phyloP scores from a whole-genome alignment of 1,140 invertebrate genomes.

The Zaprionus lachaisei region DNA sequence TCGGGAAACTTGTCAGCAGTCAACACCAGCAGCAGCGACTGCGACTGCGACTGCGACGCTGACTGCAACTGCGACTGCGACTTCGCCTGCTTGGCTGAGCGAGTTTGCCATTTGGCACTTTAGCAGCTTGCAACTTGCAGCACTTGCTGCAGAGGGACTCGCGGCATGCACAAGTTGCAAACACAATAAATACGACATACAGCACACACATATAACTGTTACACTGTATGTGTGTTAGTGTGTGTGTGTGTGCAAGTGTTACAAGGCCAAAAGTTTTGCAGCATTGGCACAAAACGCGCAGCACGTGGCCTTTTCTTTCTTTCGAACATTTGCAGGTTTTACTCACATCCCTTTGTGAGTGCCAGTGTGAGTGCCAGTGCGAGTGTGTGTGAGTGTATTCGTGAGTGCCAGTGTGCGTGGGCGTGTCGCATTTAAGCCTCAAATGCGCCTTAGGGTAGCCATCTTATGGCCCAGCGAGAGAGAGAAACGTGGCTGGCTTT shows the following conservation, averaged over 20 bases:
- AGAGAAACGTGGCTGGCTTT: conserved; percentile 59
- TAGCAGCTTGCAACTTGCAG: conserved; percentile 1
- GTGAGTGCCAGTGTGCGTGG: conserved; percentile 38
- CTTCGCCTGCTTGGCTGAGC: background rate
- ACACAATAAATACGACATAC: conserved; percentile 65
- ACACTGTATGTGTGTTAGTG: background rate
- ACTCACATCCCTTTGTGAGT: conserved; percentile 31
- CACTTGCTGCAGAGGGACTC: conserved; percentile 14
- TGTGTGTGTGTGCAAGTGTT: conserved; percentile 69
- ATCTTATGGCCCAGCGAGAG: conserved; percentile 52
- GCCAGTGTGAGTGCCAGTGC: background rate
- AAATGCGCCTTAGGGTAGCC: conserved; percentile 70
- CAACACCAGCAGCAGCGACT: background rate
- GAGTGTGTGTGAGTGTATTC: conserved; percentile 15
- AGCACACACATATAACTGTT: background rate
- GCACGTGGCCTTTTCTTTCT: conserved; percentile 76
- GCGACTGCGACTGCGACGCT: background rate
- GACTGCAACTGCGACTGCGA: background rate
- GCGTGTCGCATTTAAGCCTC: conserved; percentile 77
- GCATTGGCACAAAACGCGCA: conserved; percentile 74
- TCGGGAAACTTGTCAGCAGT: conserved; percentile 49
- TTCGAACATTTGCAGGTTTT: conserved; percentile 73
- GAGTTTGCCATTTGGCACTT: conserved; percentile 8
- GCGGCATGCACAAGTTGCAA: conserved; percentile 54
- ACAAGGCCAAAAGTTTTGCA: conserved; percentile 78